Evolutionary conservation across 2,888 invertebrate genomes (phyloP).

Genomic region (Kuschelorhynchus macadamiae): DNA sequence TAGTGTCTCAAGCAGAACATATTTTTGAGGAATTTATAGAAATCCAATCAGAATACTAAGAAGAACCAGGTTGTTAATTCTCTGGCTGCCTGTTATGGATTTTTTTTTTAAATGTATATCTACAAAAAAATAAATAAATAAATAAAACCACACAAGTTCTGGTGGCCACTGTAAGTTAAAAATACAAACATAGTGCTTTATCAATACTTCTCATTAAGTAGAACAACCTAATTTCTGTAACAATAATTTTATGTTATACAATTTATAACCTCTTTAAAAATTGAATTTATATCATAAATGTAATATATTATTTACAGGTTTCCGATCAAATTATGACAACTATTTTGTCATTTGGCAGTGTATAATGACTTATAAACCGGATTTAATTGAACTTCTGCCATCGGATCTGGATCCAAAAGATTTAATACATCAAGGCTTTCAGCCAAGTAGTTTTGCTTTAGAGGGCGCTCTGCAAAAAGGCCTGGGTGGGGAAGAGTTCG

Average conservation of each 20-base stretch:
- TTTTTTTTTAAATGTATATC: too few species aligned
- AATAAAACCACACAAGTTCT: too few species aligned
- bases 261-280: too few species aligned
- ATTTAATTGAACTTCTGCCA: conserved; percentile 66
- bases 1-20: too few species aligned
- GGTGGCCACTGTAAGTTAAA: too few species aligned
- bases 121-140: too few species aligned
- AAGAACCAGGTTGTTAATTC: too few species aligned
- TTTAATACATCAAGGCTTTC: conserved; percentile 66
- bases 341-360: conserved; percentile 71
- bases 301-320: conserved; percentile 31
- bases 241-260: too few species aligned
- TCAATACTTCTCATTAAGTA: conserved; percentile 5
- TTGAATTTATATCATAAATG: too few species aligned
- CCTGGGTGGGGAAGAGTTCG: conserved; percentile 73
- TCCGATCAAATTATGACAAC: conserved; percentile 54
- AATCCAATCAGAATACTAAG: too few species aligned
- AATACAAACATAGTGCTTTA: neutral
- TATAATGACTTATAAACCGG: conserved; percentile 60
- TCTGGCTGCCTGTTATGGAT: too few species aligned
- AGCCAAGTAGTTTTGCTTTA: conserved; percentile 67
- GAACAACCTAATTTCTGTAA: conserved; percentile 10
- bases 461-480: conserved; percentile 70
- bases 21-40: too few species aligned
- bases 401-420: conserved; percentile 59